Conservation (phyloP, 1,140 invertebrate species). For the Gerris buenoi region DNA sequence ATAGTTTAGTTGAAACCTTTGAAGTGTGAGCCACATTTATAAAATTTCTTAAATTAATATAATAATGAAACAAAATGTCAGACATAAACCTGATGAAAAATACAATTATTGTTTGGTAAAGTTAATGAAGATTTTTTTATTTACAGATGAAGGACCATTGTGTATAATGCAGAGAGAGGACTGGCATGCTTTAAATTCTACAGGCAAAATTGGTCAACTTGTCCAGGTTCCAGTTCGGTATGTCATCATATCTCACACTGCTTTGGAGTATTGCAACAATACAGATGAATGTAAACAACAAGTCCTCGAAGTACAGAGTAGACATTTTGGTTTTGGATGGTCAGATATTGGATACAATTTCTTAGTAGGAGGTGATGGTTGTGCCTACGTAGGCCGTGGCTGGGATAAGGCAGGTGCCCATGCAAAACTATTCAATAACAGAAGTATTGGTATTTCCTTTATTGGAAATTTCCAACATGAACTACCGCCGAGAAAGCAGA, state of each 20-base stretch:
- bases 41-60: too few species aligned
- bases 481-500: slow-evolving; percentile 24
- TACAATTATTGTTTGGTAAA: too few species aligned
- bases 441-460: slow-evolving; percentile 47
- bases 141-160: not conserved
- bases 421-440: slow-evolving; percentile 42
- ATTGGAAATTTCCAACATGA: slow-evolving; percentile 45
- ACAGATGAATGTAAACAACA: not conserved
- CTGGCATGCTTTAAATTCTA: not conserved
- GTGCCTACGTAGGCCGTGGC: slow-evolving; percentile 46
- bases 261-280: not conserved
- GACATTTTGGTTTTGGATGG: not conserved
- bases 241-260: not conserved
- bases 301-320: not conserved
- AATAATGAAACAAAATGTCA: too few species aligned
- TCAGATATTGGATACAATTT: slow-evolving; percentile 36
- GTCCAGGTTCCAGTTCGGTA: not conserved
- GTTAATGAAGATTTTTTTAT: too few species aligned
- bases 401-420: slow-evolving; percentile 42
- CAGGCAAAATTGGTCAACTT: not conserved
- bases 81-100: too few species aligned
- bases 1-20: too few species aligned
- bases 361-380: slow-evolving; percentile 44
- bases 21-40: too few species aligned
- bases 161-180: not conserved